A percentile compares a stretch with the other conserved stretches of the same genome.
These are phyloP conservation scores for Drosophila aff. DNA, from an alignment of 1,140 invertebrate genomes.

Conservation along the genomic window DNA sequence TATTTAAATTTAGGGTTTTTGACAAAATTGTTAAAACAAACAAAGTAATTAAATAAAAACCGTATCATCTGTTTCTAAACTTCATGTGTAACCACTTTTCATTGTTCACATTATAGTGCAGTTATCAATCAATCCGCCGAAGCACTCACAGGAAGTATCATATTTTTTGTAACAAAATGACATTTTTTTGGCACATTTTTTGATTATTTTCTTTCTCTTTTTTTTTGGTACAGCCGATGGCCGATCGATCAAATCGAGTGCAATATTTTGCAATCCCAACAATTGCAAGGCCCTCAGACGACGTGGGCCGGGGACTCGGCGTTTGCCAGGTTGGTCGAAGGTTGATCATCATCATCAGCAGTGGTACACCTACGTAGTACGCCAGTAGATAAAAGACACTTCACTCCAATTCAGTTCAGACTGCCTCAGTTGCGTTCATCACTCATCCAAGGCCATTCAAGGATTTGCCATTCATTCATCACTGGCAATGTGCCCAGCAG, in stretches of 20 bases:
- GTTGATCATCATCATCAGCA: constrained; percentile 9
- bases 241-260: constrained; percentile 62
- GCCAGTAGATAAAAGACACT: constrained; percentile 2
- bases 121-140: constrained; percentile 38
- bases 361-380: constrained; percentile 52
- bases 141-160: neutral
- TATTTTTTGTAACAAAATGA: constrained; percentile 54
- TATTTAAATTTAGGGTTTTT: too few relatives aligned
- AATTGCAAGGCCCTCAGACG: constrained; percentile 52
- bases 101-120: neutral
- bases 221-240: neutral
- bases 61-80: neutral
- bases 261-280: constrained; percentile 59
- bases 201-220: constrained; percentile 16
- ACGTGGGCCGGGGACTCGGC: constrained; percentile 21
- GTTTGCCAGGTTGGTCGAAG: constrained; percentile 34
- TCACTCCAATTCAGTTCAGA: constrained; percentile 22
- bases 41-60: neutral
- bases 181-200: constrained; percentile 59
- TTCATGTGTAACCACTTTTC: neutral
- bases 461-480: constrained; percentile 64
- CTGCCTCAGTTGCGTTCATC: constrained; percentile 58
- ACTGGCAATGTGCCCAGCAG: constrained; percentile 18
- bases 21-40: neutral
- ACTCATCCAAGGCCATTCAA: constrained; percentile 54